A percentile compares a stretch with the other conserved stretches of the same genome.
These are phyloP conservation scores for Uloborus plumipes DNA, from an alignment of 2,888 invertebrate species.

Conservation along the genomic window DNA sequence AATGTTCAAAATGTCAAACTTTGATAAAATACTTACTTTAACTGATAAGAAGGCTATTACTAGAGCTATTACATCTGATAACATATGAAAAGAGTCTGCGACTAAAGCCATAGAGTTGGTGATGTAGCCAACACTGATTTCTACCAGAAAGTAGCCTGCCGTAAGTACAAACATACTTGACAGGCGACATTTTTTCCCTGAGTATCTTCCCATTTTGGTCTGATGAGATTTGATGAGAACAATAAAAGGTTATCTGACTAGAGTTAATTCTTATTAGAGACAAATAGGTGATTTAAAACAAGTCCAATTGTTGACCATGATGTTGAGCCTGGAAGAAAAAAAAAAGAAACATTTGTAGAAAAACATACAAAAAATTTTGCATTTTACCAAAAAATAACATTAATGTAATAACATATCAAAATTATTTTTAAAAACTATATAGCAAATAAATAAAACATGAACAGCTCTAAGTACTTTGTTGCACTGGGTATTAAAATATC, in stretches of 20 bases:
- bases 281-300: too few species aligned
- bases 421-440: too few species aligned
- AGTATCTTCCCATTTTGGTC: slow-evolving; percentile 61
- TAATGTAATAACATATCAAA: background rate
- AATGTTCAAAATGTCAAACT: background rate
- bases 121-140: slow-evolving; percentile 94
- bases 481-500: too few species aligned
- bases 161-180: slow-evolving; percentile 94
- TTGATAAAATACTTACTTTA: slow-evolving; percentile 75
- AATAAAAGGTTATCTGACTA: background rate
- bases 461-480: too few species aligned
- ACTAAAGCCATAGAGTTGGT: slow-evolving; percentile 98
- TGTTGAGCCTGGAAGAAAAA: too few species aligned
- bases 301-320: too few species aligned
- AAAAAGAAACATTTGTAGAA: too few species aligned
- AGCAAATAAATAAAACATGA: too few species aligned
- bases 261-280: background rate
- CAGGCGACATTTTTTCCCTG: slow-evolving; percentile 82
- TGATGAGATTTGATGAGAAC: background rate
- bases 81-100: slow-evolving; percentile 98
- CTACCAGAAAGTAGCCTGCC: slow-evolving; percentile 92
- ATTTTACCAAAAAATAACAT: background rate
- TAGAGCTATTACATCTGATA: slow-evolving; percentile 96
- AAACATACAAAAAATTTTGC: background rate
- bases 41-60: slow-evolving; percentile 95